Evolutionary conservation across 2,113 vertebrate species (phyloP), one percentile per base, ranked within the genome.

Genomic region (Corythoichthys haematopterus): DNA sequence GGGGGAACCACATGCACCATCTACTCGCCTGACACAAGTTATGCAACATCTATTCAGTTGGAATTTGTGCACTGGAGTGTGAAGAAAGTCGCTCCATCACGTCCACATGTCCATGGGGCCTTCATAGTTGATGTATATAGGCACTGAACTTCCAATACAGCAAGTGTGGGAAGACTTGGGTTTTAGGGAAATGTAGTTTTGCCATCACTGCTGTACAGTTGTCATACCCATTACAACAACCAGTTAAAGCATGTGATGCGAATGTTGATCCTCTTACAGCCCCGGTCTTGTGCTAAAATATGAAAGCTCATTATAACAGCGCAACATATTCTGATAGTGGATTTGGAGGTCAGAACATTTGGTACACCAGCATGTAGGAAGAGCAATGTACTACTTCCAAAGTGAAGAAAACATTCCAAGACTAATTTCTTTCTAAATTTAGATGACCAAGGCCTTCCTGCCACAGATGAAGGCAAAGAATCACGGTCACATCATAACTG

Each of bases 401-500:
- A 8, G 3, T 14, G 37, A n/a, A 1, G 12, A 14, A 35, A 6
- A n/a, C 37, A 60, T 10, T 16, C 33, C 20, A 14, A 36, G 12
- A 3, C 1, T 71, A 46, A 50, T 3, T 33, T 28, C 0, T 56
- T 40, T 70, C 4, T 10, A 20, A 28, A 15, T 0, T 60, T 76
- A 91, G 88, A 88, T 87, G 77, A 83, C 79, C 3, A 90, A 87
- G 66, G 76, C 77, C 46, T 92, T 91, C 74, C 74, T 91, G 70
- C 87, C 89, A 59, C 77, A 67, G 76, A 89, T 82, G 84, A 87
- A 68, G 65, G 70, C 73, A 64, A 81, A 28, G 45, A 82, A 84
- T 77, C 82, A 77, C 0, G 72, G 88, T 20, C 88, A 87, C 58
- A 75, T 85, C 0, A 80, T 88, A 14, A 90, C 88, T 2, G 9